phyloP scores from a whole-genome alignment of 2,888 invertebrate species.

The Drosophila cyrtoloma region DNA sequence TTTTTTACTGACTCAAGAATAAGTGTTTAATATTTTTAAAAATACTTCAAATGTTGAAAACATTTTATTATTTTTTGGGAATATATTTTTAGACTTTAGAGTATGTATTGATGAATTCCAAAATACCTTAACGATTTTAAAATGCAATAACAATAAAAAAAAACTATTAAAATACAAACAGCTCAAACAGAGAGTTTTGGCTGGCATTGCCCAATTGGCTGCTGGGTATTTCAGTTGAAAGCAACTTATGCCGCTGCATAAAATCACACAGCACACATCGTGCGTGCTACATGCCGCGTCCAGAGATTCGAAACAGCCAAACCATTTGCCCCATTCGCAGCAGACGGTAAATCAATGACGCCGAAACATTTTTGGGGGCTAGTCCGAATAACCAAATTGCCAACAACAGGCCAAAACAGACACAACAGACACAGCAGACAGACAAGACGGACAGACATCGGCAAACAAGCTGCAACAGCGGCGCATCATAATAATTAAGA shows the following conservation, averaged over 20 bases:
- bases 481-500: constrained; percentile 75
- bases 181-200: neutral
- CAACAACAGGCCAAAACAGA: constrained; percentile 52
- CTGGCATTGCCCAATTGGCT: neutral
- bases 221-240: constrained; percentile 23
- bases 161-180: constrained; percentile 1
- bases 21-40: neutral
- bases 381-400: constrained; percentile 60
- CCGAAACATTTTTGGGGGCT: constrained; percentile 39
- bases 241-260: constrained; percentile 67
- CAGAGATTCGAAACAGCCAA: constrained; percentile 22
- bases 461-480: constrained; percentile 15
- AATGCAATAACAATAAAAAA: constrained; percentile 1
- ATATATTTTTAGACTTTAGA: neutral
- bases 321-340: constrained; percentile 54
- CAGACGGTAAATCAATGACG: constrained; percentile 71
- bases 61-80: neutral
- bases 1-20: neutral
- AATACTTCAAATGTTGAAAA: neutral
- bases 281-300: constrained; percentile 57
- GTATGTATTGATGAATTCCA: neutral
- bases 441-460: constrained; percentile 1
- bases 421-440: neutral
- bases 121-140: constrained; percentile 1
- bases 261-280: constrained; percentile 59